phyloP scores from a whole-genome alignment of 2,888 invertebrate genomes.

The Tipula helvola region DNA sequence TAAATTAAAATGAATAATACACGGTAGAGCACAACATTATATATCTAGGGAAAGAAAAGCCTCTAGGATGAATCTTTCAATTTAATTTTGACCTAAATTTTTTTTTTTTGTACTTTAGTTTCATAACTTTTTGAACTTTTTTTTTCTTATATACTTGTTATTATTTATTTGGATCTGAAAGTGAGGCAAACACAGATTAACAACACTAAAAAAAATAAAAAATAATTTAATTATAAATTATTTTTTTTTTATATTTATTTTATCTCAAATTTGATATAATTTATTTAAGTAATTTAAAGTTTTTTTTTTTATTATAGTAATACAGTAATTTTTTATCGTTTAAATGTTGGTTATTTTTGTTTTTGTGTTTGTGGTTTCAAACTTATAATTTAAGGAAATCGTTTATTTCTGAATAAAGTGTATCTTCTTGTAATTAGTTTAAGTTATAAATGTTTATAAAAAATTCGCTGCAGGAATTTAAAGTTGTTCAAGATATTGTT shows the following conservation, averaged over 20 bases:
- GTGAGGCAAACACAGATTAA: neutral
- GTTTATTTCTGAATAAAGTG: too few relatives aligned
- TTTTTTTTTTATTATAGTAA: neutral
- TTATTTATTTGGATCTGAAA: neutral
- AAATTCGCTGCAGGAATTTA: too few relatives aligned
- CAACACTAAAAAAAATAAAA: neutral
- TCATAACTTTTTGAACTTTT: neutral
- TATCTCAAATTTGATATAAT: neutral
- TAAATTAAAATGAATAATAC: neutral
- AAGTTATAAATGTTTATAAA: too few relatives aligned
- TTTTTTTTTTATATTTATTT: neutral
- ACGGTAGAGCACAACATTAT: neutral
- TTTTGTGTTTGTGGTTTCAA: too few relatives aligned
- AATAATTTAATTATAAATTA: neutral
- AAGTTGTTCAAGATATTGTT: too few relatives aligned
- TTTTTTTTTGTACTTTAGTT: neutral
- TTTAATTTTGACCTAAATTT: neutral
- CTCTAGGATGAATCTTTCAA: neutral
- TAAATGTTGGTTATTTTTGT: neutral
- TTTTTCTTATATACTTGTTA: neutral
- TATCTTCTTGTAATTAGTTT: too few relatives aligned
- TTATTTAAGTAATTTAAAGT: neutral
- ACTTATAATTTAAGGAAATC: too few relatives aligned
- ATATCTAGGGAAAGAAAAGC: neutral
- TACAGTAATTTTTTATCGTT: neutral